Evolutionary conservation across 2,797 vertebrate genomes (phyloP), one percentile per base, ranked within the genome.

Genomic region (Valencia hispanica): DNA sequence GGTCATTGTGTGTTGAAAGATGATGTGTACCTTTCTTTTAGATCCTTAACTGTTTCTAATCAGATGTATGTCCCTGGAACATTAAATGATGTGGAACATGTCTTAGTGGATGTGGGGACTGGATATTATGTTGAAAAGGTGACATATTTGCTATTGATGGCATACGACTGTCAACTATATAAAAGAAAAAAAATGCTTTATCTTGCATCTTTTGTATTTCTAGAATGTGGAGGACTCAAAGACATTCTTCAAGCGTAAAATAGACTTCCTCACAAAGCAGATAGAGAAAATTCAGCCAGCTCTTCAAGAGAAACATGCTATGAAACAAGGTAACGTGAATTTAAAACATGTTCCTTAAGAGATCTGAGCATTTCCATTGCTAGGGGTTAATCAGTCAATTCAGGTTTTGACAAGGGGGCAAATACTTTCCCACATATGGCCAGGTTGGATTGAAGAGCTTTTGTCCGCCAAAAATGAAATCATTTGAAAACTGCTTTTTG

Each of bases 121-220:
- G 97, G 98, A 72, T 99, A 98, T 92, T 99, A 97, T 51, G 97
- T 98, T 81, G 97, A 99, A 92, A 99, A 97, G 96, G 98, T 97
- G 90, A 95, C 53, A 73, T 34, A 32, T 86, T 72, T 27, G 0
- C 0, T 73, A 82, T 70, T 66, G 2, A 81, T 59, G 73, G 27
- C 2, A 14, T 4, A n/a, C 43, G 22, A 32, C 1, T 51, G 12
- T 50, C 18, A 11, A 61, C 18, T 47, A 9, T 57, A 5, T 51
- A 0, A 36, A 6, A 57, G n/a, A 45, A 12, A 65, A 68, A 5
- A 27, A 5, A 9, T 43, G 51, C 6, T 32, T 51, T 27, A 15
- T 36, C 14, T 5, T 57, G 17, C 70, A 27, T 7, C 5, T 72
- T 79, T 75, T 83, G 17, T 53, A 2, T 79, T 43, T 77, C 32